Conservation (phyloP, 1,140 invertebrate genomes). For the Aphaenogaster floridana region DNA sequence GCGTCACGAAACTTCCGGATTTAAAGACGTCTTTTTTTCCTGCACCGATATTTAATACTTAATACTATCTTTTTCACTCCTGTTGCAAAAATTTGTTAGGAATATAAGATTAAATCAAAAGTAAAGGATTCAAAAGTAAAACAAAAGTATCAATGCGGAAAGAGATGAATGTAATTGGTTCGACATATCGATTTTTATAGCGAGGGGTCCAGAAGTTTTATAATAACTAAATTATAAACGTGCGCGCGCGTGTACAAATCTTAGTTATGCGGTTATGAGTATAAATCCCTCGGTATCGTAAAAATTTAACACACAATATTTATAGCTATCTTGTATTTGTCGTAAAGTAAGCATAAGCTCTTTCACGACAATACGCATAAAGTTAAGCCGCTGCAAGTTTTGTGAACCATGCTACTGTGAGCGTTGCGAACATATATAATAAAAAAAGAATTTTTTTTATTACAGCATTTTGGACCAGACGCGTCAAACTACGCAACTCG, state of each 20-base stretch:
- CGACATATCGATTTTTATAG: background rate
- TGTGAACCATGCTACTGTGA: conserved; percentile 38
- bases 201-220: background rate
- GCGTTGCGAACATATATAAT: background rate
- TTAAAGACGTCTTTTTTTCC: conserved; percentile 27
- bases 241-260: background rate
- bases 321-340: conserved; percentile 50
- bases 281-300: conserved; percentile 38
- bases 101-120: background rate
- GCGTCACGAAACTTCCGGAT: conserved; percentile 56
- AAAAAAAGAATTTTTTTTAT: conserved; percentile 36
- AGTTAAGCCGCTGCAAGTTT: conserved; percentile 41
- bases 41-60: conserved; percentile 6
- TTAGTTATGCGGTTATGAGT: background rate
- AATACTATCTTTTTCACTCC: background rate
- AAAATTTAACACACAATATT: conserved; percentile 42
- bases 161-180: background rate
- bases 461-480: background rate
- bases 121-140: background rate
- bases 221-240: background rate
- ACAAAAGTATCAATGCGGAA: too few relatives aligned
- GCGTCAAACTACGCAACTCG: background rate
- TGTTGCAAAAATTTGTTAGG: background rate
- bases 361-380: conserved; percentile 13
- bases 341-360: conserved; percentile 32